A percentile compares a stretch with the other conserved stretches of the same genome.
phyloP scores from a whole-genome alignment of 2,797 vertebrate genomes.

The Bradypodion pumilum region DNA sequence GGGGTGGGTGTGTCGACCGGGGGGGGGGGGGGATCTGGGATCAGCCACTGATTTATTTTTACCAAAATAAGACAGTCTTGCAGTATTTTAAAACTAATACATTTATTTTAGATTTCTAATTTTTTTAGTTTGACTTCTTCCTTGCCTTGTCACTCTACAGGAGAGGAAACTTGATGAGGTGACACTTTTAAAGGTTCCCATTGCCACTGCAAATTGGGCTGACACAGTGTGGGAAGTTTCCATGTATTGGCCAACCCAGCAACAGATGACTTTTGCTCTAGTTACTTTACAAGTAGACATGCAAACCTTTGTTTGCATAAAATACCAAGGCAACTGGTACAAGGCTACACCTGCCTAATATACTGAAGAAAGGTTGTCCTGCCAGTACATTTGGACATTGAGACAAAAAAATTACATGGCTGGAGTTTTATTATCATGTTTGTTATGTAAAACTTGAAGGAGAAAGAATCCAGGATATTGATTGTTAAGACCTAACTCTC shows the following conservation, averaged over 20 bases:
- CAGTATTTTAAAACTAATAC: background rate
- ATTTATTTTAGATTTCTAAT: background rate
- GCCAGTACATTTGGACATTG: background rate
- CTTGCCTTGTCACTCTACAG: background rate
- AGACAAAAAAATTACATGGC: background rate
- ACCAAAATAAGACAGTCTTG: background rate
- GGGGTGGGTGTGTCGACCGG: background rate
- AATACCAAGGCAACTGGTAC: background rate
- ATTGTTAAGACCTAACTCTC: background rate
- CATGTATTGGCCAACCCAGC: background rate
- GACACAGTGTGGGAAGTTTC: background rate
- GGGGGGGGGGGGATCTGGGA: background rate
- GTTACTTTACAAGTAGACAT: background rate
- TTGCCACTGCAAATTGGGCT: background rate
- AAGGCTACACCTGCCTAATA: background rate
- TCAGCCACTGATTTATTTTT: background rate
- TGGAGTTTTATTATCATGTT: background rate
- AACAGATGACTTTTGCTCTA: background rate
- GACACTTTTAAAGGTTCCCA: background rate
- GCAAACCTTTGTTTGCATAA: constrained; percentile 5
- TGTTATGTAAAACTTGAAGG: background rate
- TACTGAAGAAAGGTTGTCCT: background rate
- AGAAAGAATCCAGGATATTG: background rate
- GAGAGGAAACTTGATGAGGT: too few species aligned
- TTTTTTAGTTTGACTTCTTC: background rate